These are phyloP conservation scores for Acrossocheilus wenchowensis DNA, from an alignment of 2,797 vertebrate genomes.

Conservation along the genomic window DNA sequence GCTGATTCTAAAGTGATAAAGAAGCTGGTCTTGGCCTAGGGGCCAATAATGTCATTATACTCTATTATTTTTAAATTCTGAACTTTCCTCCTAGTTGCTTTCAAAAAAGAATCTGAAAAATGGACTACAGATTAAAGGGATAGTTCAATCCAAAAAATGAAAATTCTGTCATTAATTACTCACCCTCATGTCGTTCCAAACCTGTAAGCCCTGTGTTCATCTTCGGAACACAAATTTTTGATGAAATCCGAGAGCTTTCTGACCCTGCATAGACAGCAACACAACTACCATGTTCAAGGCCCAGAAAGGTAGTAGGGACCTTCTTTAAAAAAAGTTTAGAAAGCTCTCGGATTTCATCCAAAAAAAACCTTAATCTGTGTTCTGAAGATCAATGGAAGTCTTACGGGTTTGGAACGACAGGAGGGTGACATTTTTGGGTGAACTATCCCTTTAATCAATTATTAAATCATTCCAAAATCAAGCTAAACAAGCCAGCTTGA, in stretches of 20 bases:
- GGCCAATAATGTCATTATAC: slow-evolving; percentile 12
- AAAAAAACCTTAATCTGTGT: background rate
- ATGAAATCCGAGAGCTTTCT: background rate
- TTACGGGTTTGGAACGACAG: background rate
- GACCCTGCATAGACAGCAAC: background rate
- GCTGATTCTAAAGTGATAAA: slow-evolving; percentile 12
- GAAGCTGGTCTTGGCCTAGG: slow-evolving; percentile 20
- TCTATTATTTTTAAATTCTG: background rate
- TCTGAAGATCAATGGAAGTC: background rate
- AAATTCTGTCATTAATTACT: background rate
- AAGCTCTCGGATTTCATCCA: background rate
- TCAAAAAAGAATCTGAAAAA: background rate
- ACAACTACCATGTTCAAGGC: background rate
- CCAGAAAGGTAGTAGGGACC: background rate
- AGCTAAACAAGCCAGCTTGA: slow-evolving; percentile 20
- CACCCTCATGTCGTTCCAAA: background rate
- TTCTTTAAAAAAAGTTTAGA: background rate
- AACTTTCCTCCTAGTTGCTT: background rate
- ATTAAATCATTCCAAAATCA: slow-evolving; percentile 19
- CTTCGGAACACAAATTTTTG: background rate
- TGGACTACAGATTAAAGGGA: slow-evolving; percentile 6
- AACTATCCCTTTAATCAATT: background rate
- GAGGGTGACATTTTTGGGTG: background rate
- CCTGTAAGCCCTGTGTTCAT: background rate
- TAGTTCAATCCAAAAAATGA: background rate